These are phyloP conservation scores for Cebus imitator DNA, from an alignment of 2,113 vertebrate species.

Conservation along the genomic window DNA sequence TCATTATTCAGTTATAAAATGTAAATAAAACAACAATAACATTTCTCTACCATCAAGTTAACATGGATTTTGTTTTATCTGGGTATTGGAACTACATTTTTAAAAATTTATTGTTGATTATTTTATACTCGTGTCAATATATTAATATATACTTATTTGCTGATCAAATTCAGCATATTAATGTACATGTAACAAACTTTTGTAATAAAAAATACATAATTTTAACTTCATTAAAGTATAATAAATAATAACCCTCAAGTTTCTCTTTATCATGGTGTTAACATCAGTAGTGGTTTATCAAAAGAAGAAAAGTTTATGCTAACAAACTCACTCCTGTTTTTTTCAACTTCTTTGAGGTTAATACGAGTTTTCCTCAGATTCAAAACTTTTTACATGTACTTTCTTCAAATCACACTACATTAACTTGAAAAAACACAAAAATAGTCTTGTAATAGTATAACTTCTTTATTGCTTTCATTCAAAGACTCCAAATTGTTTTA, in stretches of 20 bases:
- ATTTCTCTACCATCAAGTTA: neutral
- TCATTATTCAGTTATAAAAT: constrained; percentile 11
- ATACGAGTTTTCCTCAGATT: neutral
- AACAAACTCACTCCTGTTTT: neutral
- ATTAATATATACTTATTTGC: neutral
- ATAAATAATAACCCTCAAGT: neutral
- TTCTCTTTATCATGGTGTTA: neutral
- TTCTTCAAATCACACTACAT: constrained; percentile 13
- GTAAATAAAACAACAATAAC: neutral
- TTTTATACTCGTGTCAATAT: neutral
- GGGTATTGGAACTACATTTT: neutral
- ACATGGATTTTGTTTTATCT: neutral
- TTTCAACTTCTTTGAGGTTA: neutral
- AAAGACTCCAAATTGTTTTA: constrained; percentile 43
- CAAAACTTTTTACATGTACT: constrained; percentile 15
- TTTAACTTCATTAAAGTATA: neutral
- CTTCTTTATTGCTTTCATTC: constrained; percentile 43
- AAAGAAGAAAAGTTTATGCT: neutral
- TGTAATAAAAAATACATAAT: neutral
- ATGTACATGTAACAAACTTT: neutral
- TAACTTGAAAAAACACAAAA: constrained; percentile 43
- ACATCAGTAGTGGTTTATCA: neutral
- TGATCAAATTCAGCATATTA: constrained; percentile 2
- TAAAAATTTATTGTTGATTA: neutral
- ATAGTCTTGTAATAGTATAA: neutral